phyloP scores from a whole-genome alignment of 1,140 invertebrate genomes.

The Delia radicum region DNA sequence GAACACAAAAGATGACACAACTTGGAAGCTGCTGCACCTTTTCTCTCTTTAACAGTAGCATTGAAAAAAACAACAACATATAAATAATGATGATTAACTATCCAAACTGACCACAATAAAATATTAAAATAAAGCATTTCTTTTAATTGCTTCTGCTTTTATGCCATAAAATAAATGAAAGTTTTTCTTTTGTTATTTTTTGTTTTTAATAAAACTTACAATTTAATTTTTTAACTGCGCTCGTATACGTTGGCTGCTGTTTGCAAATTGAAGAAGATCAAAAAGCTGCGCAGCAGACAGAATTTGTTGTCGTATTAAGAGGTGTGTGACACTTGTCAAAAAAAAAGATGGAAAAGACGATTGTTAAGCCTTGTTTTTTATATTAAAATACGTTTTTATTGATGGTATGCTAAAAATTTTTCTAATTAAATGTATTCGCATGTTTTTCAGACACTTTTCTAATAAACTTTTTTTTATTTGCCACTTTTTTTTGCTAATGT shows the following conservation, averaged over 20 bases:
- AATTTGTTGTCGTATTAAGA: not conserved
- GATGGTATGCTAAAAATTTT: not conserved
- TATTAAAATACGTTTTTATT: not conserved
- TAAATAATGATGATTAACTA: slow-evolving; percentile 2
- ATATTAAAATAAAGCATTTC: not conserved
- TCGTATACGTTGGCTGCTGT: not conserved
- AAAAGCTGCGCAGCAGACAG: not conserved
- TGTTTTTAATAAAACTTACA: not conserved
- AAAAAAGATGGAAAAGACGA: not conserved
- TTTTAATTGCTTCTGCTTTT: not conserved
- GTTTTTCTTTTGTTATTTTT: not conserved
- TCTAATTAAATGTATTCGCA: not conserved
- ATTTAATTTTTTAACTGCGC: not conserved
- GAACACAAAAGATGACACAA: slow-evolving; percentile 7
- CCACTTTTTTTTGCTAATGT: not conserved
- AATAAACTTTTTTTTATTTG: not conserved
- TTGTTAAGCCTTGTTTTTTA: not conserved
- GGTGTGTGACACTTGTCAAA: not conserved
- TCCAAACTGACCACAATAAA: not conserved
- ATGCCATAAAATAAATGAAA: not conserved
- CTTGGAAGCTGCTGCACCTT: slow-evolving; percentile 4
- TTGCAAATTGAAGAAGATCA: not conserved
- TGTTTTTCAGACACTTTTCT: not conserved
- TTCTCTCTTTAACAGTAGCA: not conserved
- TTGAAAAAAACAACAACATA: not conserved